Percentiles rank a stretch among this genome's conserved stretches.
Evolutionary conservation across 1,140 invertebrate genomes (phyloP).

Genomic region (Drosophila sulfurigaster): DNA sequence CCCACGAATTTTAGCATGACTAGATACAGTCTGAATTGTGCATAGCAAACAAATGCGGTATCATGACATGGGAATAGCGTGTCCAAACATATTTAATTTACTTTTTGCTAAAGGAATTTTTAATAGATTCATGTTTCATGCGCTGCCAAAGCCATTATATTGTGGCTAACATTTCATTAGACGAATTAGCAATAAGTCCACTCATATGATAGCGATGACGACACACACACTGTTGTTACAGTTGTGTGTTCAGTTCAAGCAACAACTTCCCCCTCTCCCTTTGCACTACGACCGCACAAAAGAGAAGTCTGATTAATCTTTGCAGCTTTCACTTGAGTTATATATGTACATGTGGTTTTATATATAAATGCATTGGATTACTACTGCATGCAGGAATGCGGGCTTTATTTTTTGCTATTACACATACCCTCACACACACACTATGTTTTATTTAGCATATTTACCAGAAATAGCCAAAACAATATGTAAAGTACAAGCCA

Average conservation of each 20-base stretch:
- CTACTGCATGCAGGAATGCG: not conserved
- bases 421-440: not conserved
- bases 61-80: constrained; percentile 44
- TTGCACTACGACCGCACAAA: not conserved
- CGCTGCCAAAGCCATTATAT: constrained; percentile 24
- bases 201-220: constrained; percentile 61
- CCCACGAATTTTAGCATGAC: constrained; percentile 55
- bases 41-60: constrained; percentile 20
- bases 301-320: constrained; percentile 52
- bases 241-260: constrained; percentile 11
- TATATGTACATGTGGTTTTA: not conserved
- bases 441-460: constrained; percentile 48
- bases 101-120: not conserved
- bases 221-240: constrained; percentile 41
- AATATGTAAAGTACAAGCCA: constrained; percentile 93
- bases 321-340: constrained; percentile 64
- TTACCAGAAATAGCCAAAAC: constrained; percentile 96
- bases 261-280: constrained; percentile 15
- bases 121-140: constrained; percentile 26
- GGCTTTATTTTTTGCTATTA: not conserved
- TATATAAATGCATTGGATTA: not conserved
- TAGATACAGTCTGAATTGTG: constrained; percentile 31
- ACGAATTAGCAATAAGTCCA: constrained; percentile 56
- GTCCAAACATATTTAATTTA: constrained; percentile 19
- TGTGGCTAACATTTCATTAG: constrained; percentile 50